phyloP scores from a whole-genome alignment of 2,113 vertebrate genomes.

The Seriola aureovittata region DNA sequence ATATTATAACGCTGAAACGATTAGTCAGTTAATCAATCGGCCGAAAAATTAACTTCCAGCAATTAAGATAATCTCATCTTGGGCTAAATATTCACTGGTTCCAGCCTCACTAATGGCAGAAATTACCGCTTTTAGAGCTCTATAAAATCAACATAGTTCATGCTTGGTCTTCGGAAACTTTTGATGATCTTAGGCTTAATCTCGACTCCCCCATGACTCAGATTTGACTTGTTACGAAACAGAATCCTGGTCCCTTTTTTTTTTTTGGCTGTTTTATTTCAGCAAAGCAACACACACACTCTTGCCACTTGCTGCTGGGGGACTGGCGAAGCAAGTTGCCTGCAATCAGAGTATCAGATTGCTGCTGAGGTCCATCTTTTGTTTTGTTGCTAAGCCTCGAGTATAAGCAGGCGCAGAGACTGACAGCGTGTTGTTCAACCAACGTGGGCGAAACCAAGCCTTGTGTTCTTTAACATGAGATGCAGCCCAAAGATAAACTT shows the following conservation, averaged over 20 bases:
- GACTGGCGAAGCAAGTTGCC: not conserved
- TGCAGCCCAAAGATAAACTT: constrained; percentile 61
- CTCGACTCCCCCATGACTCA: not conserved
- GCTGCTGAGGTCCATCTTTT: constrained; percentile 16
- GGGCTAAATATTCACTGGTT: not conserved
- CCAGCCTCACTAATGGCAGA: constrained; percentile 5
- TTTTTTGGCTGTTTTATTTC: constrained; percentile 8
- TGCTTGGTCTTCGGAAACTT: not conserved
- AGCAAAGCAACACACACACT: not conserved
- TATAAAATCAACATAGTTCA: not conserved
- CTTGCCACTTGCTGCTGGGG: not conserved
- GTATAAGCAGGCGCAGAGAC: constrained; percentile 18
- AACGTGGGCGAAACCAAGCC: constrained; percentile 36
- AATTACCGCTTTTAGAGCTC: not conserved
- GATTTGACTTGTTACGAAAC: not conserved
- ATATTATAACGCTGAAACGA: not conserved
- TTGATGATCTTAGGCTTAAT: not conserved
- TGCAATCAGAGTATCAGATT: constrained; percentile 15
- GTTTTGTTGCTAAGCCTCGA: constrained; percentile 35
- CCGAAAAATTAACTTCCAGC: not conserved
- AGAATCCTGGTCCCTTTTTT: not conserved
- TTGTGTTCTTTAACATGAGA: constrained; percentile 54
- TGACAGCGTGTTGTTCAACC: constrained; percentile 46
- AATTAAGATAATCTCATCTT: not conserved
- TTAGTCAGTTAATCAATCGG: not conserved